Conservation (phyloP, 2,113 vertebrate species). For the Eudyptes chrysolophus region DNA sequence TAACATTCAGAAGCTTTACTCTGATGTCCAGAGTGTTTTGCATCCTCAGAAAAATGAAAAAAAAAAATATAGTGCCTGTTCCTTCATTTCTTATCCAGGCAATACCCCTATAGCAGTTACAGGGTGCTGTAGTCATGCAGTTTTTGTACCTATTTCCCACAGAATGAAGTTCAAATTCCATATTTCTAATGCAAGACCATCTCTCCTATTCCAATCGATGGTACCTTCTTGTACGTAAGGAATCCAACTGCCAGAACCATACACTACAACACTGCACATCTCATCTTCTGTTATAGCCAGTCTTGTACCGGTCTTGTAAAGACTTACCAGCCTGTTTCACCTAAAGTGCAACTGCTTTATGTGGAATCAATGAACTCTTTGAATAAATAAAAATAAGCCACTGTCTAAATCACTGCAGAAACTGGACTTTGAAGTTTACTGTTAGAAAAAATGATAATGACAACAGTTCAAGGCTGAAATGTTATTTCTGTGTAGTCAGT, state of each 20-base stretch:
- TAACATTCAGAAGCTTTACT: neutral
- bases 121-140: neutral
- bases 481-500: neutral
- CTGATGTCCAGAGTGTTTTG: neutral
- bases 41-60: neutral
- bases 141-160: neutral
- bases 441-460: neutral
- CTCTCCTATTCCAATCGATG: neutral
- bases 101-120: neutral
- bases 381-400: neutral
- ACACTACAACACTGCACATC: no score
- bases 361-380: neutral
- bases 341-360: neutral
- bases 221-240: neutral
- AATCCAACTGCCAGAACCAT: neutral
- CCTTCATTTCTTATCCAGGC: neutral
- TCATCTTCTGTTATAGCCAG: neutral
- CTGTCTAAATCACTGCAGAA: neutral
- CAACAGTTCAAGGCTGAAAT: neutral
- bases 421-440: neutral
- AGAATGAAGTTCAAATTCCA: neutral
- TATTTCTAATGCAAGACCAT: neutral
- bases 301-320: neutral
- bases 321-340: neutral
- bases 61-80: neutral